Conservation (phyloP, 1,140 invertebrate genomes). For the Nixonia krombeini region DNA sequence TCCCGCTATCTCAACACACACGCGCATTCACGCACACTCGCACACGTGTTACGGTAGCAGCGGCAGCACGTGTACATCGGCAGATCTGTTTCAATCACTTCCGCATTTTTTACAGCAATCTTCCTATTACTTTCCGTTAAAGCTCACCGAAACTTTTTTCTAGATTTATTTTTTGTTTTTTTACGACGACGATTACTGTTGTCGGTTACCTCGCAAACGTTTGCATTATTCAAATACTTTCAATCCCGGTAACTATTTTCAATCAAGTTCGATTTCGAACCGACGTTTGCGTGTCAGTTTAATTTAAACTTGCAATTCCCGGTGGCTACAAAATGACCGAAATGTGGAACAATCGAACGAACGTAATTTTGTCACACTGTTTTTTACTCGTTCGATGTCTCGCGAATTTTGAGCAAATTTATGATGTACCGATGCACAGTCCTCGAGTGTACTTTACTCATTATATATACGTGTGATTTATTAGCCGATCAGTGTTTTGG, state of each 20-base stretch:
- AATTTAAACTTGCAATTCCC: too few species aligned
- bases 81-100: conserved; percentile 29
- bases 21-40: conserved; percentile 19
- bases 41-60: conserved; percentile 24
- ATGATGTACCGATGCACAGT: neutral
- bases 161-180: conserved; percentile 1
- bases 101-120: conserved; percentile 16
- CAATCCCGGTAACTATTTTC: too few species aligned
- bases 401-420: neutral
- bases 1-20: conserved; percentile 30
- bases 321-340: too few species aligned
- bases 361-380: neutral
- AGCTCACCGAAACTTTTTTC: neutral
- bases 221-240: too few species aligned
- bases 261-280: too few species aligned
- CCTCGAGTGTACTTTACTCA: neutral
- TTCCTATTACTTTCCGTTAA: neutral
- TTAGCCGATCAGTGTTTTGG: conserved; percentile 27
- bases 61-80: conserved; percentile 34
- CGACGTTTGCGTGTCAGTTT: too few species aligned
- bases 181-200: neutral
- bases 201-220: neutral
- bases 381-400: neutral
- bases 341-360: neutral
- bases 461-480: conserved; percentile 5